These are phyloP conservation scores for Acanthisitta chloris DNA, from an alignment of 2,113 vertebrate genomes.

Conservation along the genomic window DNA sequence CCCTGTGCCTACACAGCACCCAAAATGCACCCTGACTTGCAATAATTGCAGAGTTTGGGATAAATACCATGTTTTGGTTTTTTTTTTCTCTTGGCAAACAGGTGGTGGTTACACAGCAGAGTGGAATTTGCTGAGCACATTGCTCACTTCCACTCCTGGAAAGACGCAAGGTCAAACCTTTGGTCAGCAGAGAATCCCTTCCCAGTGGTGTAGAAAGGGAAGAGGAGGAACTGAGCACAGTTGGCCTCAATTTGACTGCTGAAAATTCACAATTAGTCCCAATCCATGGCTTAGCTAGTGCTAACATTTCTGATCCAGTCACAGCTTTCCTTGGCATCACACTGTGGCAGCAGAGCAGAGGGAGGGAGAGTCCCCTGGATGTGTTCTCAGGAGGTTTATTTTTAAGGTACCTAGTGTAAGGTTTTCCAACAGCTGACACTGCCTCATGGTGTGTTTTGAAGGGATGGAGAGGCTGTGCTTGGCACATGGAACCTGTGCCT, in stretches of 20 bases:
- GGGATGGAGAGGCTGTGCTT: not conserved
- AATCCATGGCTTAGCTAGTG: not conserved
- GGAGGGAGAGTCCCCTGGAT: not conserved
- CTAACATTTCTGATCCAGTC: not conserved
- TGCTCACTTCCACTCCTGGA: not conserved
- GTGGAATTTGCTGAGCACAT: not conserved
- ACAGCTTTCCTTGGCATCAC: not conserved
- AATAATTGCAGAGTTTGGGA: not conserved
- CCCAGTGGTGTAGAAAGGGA: not conserved
- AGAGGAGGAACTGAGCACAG: not conserved
- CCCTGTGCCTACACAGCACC: not conserved
- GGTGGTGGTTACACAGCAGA: not conserved
- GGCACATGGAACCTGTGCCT: not conserved
- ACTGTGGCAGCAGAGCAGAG: not conserved
- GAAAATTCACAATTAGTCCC: not conserved
- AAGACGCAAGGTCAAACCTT: not conserved
- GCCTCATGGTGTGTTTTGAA: not conserved
- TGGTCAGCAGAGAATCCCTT: not conserved
- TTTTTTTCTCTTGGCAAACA: not conserved
- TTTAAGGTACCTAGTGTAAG: not conserved
- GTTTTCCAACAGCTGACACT: not conserved
- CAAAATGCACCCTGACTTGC: not conserved
- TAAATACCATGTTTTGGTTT: fast-evolving
- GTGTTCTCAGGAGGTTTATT: not conserved
- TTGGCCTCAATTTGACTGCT: not conserved